A percentile compares a stretch with the other conserved stretches of the same genome.
These are phyloP conservation scores for Mystacornis crossleyi DNA, from an alignment of 2,113 vertebrate genomes.

Conservation along the genomic window DNA sequence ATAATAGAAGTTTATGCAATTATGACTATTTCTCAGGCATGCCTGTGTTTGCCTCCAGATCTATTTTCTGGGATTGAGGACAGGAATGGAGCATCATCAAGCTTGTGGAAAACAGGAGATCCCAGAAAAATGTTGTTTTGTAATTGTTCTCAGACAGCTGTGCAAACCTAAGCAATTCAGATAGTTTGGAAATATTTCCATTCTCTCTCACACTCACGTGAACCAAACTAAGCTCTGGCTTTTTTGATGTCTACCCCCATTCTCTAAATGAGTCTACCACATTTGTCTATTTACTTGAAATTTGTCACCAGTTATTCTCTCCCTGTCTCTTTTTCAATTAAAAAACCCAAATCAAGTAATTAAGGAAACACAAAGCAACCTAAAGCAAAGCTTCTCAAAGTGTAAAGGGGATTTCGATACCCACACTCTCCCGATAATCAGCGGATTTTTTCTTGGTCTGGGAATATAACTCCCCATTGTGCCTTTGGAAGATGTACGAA, in stretches of 20 bases:
- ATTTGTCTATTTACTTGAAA: not conserved
- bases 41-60: not conserved
- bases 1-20: not conserved
- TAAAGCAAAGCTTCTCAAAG: not conserved
- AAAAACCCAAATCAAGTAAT: not conserved
- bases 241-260: not conserved
- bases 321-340: not conserved
- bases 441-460: not conserved
- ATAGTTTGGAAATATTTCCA: not conserved
- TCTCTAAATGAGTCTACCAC: not conserved
- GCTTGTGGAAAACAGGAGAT: not conserved
- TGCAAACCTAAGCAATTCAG: not conserved
- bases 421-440: not conserved
- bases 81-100: not conserved
- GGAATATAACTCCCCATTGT: not conserved
- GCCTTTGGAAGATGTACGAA: not conserved
- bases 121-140: conserved; percentile 15
- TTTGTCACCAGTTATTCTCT: not conserved
- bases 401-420: not conserved
- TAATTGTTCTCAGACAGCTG: not conserved
- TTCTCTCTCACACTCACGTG: not conserved
- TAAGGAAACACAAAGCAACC: not conserved
- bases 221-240: not conserved
- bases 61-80: not conserved
- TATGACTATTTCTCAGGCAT: not conserved